phyloP scores from a whole-genome alignment of 1,140 invertebrate species.

The Zelostemma sp. region DNA sequence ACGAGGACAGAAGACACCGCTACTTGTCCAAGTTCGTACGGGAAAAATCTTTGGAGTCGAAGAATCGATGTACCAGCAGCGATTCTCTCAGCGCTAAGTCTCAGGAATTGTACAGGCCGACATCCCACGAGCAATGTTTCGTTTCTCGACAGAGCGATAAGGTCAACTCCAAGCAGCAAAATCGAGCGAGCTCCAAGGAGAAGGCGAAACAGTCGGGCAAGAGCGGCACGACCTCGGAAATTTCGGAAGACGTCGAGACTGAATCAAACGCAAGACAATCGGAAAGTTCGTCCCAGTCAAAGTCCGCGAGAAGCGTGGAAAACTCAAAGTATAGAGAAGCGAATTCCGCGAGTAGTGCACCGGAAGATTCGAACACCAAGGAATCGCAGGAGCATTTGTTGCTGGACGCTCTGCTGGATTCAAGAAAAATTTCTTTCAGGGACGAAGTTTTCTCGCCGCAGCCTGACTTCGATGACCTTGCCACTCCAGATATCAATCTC shows the following conservation, averaged over 20 bases:
- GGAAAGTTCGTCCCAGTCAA: slow-evolving; percentile 21
- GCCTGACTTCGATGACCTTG: slow-evolving; percentile 61
- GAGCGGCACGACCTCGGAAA: slow-evolving; percentile 44
- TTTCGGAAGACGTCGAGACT: slow-evolving; percentile 51
- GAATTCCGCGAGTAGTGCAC: slow-evolving; percentile 23
- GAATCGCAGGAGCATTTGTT: slow-evolving; percentile 50
- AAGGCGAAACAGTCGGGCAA: slow-evolving; percentile 56
- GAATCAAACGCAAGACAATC: slow-evolving; percentile 44
- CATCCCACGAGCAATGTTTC: slow-evolving; percentile 23
- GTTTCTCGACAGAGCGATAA: slow-evolving; percentile 49
- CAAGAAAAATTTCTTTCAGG: slow-evolving; percentile 63
- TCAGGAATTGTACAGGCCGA: slow-evolving; percentile 46
- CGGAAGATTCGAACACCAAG: slow-evolving; percentile 33
- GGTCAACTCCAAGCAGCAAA: slow-evolving; percentile 49
- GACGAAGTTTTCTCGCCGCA: slow-evolving; percentile 55
- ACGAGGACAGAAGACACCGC: slow-evolving; percentile 54
- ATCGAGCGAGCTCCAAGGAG: slow-evolving; percentile 50
- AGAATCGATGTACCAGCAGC: slow-evolving; percentile 51
- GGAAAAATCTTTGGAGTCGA: slow-evolving; percentile 53
- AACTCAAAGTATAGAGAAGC: slow-evolving; percentile 11
- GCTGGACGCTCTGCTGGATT: slow-evolving; percentile 57
- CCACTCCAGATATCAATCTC: slow-evolving; percentile 64
- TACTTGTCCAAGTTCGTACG: slow-evolving; percentile 46
- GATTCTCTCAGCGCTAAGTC: slow-evolving; percentile 52
- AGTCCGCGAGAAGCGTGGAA: slow-evolving; percentile 28